These are phyloP conservation scores for Ericerus pela DNA, from an alignment of 1,140 invertebrate species.

Conservation along the genomic window DNA sequence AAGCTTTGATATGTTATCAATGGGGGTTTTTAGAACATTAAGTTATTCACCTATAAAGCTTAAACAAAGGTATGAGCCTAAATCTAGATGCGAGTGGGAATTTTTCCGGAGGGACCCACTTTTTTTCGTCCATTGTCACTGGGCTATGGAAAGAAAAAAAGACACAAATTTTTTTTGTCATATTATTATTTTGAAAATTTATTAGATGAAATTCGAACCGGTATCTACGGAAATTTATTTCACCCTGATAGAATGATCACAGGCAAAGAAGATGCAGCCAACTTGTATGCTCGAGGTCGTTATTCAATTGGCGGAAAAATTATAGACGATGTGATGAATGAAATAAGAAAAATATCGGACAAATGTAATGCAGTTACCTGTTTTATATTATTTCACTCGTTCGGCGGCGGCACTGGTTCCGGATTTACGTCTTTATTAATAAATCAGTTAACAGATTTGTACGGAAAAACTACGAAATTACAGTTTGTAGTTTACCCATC, in stretches of 20 bases:
- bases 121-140: slow-evolving; percentile 14
- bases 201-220: slow-evolving; percentile 51
- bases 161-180: too few species aligned
- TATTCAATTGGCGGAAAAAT: slow-evolving; percentile 38
- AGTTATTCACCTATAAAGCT: too few species aligned
- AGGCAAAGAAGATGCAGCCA: slow-evolving; percentile 76
- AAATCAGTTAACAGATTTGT: slow-evolving; percentile 57
- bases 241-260: slow-evolving; percentile 62
- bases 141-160: too few species aligned
- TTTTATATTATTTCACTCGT: slow-evolving; percentile 66
- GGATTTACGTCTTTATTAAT: slow-evolving; percentile 65
- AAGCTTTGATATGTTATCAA: too few species aligned
- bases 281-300: slow-evolving; percentile 76
- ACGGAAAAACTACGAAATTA: slow-evolving; percentile 46
- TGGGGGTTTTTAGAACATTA: too few species aligned
- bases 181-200: too few species aligned
- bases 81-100: too few species aligned
- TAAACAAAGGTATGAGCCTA: too few species aligned
- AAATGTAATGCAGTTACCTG: slow-evolving; percentile 36
- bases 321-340: slow-evolving; percentile 24
- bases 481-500: slow-evolving; percentile 16
- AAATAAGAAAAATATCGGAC: slow-evolving; percentile 27
- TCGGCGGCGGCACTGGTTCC: slow-evolving; percentile 68
- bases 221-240: slow-evolving; percentile 56
- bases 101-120: neutral